Evolutionary conservation across 2,113 vertebrate species (phyloP).

Genomic region (Polypterus bichir): DNA sequence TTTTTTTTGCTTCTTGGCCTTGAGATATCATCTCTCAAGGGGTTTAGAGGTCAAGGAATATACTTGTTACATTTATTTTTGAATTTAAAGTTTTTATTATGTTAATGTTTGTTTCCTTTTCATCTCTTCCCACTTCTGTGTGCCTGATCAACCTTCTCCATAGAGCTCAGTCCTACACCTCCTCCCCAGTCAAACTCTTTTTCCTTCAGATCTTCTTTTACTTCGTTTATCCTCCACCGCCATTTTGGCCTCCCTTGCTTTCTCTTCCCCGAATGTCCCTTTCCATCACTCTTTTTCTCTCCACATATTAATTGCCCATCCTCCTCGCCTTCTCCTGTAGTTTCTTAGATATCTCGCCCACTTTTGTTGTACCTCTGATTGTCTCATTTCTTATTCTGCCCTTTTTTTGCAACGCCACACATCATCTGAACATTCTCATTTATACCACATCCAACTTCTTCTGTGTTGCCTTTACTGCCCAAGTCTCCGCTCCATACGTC

Average conservation of each 20-base stretch:
- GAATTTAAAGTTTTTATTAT: neutral
- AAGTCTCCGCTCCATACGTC: too few relatives aligned
- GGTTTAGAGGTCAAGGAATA: too few relatives aligned
- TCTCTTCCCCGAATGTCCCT: neutral
- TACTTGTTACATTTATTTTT: too few relatives aligned
- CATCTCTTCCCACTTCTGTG: too few relatives aligned
- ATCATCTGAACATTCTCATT: too few relatives aligned
- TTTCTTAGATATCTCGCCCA: neutral
- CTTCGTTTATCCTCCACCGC: neutral
- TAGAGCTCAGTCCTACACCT: too few relatives aligned
- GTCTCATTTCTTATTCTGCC: neutral
- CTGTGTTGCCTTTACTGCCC: too few relatives aligned
- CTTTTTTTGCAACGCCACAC: too few relatives aligned
- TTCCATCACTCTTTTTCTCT: neutral
- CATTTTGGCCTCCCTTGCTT: neutral
- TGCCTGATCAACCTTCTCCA: too few relatives aligned
- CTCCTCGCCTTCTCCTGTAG: neutral
- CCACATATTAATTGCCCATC: neutral
- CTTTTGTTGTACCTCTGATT: conserved; percentile 11
- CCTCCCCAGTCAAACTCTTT: neutral
- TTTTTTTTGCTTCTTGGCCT: neutral
- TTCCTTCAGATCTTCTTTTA: neutral
- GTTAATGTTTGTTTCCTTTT: neutral
- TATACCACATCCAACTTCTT: too few relatives aligned
- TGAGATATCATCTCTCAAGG: too few relatives aligned